Percentiles rank a stretch among this genome's conserved stretches.
phyloP scores from a whole-genome alignment of 2,113 vertebrate genomes.

The Cyprichromis sp. region DNA sequence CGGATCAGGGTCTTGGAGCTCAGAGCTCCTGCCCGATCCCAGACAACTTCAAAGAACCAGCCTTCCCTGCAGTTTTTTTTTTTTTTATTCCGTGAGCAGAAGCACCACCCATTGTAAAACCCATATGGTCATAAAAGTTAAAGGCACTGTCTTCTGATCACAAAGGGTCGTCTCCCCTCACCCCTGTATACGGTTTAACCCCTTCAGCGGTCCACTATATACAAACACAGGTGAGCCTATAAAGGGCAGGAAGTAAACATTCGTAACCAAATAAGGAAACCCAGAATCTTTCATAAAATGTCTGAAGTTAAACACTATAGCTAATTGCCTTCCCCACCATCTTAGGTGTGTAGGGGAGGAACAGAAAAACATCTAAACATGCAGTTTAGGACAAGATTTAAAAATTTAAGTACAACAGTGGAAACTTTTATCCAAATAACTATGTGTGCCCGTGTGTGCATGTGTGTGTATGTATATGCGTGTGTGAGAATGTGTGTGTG shows the following conservation, averaged over 20 bases:
- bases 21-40: neutral
- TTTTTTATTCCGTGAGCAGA: neutral
- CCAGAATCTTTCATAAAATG: neutral
- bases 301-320: neutral
- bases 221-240: neutral
- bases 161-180: neutral
- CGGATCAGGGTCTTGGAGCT: too few species aligned
- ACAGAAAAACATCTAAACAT: neutral
- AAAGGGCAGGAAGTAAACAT: neutral
- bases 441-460: neutral
- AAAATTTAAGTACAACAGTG: neutral
- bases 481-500: neutral
- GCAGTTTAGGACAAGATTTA: neutral
- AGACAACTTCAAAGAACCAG: neutral
- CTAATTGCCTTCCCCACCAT: neutral
- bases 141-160: neutral
- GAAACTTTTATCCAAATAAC: neutral
- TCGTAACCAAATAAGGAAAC: neutral
- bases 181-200: neutral
- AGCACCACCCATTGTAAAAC: neutral
- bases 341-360: neutral
- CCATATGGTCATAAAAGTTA: neutral
- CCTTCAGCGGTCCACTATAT: neutral
- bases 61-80: neutral
- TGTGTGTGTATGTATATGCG: neutral